Conservation (phyloP, 2,797 vertebrate species). For the Odontamblyopus rebecca region DNA sequence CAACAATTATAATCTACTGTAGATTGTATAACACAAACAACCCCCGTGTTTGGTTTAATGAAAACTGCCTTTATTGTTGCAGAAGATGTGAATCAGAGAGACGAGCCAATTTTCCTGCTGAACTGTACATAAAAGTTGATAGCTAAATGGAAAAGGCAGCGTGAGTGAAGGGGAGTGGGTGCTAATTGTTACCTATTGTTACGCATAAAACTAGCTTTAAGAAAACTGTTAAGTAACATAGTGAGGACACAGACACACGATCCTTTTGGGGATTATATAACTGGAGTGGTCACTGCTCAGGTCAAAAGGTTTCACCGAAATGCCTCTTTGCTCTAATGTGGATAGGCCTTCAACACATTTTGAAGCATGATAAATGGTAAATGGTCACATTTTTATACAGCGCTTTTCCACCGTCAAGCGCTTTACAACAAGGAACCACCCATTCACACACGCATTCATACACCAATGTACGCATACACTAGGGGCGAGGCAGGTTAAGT, state of each 20-base stretch:
- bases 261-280: constrained; percentile 47
- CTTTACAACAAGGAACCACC: too few species aligned
- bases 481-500: too few species aligned
- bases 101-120: not conserved
- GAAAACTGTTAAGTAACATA: constrained; percentile 31
- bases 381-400: too few species aligned
- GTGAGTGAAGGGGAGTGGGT: constrained; percentile 24
- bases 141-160: not conserved
- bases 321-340: constrained; percentile 20
- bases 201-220: constrained; percentile 18
- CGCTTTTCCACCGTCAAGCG: too few species aligned
- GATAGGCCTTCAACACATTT: not conserved
- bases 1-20: constrained; percentile 26
- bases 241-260: constrained; percentile 9
- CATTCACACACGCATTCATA: too few species aligned
- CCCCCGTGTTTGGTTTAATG: constrained; percentile 12
- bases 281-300: constrained; percentile 28
- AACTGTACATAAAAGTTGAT: constrained; percentile 16
- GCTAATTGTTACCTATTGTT: constrained; percentile 37
- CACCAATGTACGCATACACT: too few species aligned
- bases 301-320: constrained; percentile 41
- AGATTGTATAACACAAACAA: constrained; percentile 11
- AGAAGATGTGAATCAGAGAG: constrained; percentile 4
- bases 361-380: too few species aligned
- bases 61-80: not conserved